These are phyloP conservation scores for Zaprionus inermis DNA, from an alignment of 1,140 invertebrate species.

Conservation along the genomic window DNA sequence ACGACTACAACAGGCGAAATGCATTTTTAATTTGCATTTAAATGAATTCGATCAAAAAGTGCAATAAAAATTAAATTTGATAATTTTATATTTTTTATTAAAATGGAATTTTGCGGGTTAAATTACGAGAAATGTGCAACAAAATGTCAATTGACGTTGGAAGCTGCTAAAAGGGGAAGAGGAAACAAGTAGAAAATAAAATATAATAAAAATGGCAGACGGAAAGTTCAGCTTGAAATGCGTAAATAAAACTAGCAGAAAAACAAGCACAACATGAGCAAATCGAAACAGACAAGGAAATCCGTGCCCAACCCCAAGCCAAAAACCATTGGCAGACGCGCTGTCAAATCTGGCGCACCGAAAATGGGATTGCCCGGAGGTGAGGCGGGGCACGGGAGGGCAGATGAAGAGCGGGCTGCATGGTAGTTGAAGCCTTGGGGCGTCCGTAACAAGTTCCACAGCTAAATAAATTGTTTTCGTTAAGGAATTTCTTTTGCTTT, in stretches of 20 bases:
- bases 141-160: constrained; percentile 53
- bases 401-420: background rate
- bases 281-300: constrained; percentile 16
- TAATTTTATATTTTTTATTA: constrained; percentile 14
- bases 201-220: constrained; percentile 26
- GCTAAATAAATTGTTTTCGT: constrained; percentile 79
- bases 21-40: constrained; percentile 34
- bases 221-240: constrained; percentile 36
- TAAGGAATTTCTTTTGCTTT: constrained; percentile 73
- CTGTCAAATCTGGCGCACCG: constrained; percentile 72
- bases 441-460: constrained; percentile 53
- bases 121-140: constrained; percentile 28
- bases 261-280: constrained; percentile 26
- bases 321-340: constrained; percentile 47
- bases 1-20: background rate
- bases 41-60: constrained; percentile 34
- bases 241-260: constrained; percentile 56
- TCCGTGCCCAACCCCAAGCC: constrained; percentile 27
- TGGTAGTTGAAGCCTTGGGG: constrained; percentile 9
- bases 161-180: constrained; percentile 14
- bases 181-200: constrained; percentile 25
- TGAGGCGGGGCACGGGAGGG: no score
- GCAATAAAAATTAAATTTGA: constrained; percentile 29
- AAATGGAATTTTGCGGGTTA: constrained; percentile 31
- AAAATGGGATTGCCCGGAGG: constrained; percentile 48